These are phyloP conservation scores for Pavo muticus DNA, from an alignment of 2,113 vertebrate genomes.

Conservation along the genomic window DNA sequence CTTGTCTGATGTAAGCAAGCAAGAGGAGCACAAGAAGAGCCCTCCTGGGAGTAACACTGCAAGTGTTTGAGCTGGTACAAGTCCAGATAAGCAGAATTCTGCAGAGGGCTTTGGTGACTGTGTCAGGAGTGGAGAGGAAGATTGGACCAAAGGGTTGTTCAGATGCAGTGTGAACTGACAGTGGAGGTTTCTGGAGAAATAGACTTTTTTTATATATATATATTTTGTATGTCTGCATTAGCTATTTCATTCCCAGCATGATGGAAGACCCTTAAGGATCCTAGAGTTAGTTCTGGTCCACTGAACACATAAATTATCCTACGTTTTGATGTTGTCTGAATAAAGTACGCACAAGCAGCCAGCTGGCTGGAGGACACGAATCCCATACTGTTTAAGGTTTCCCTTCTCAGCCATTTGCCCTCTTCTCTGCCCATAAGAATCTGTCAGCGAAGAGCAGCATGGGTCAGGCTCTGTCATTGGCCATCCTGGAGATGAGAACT, in stretches of 20 bases:
- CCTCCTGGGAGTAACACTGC: neutral
- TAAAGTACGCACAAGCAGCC: neutral
- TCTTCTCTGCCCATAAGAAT: neutral
- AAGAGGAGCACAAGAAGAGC: neutral
- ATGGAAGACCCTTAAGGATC: slow-evolving; percentile 8
- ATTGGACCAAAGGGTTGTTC: neutral
- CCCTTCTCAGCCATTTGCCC: slow-evolving; percentile 42
- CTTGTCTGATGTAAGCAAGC: neutral
- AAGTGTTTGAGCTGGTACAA: neutral
- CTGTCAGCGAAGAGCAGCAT: neutral
- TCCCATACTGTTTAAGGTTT: slow-evolving; percentile 3
- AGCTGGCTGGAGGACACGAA: slow-evolving; percentile 28
- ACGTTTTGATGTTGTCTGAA: neutral
- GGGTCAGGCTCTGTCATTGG: neutral
- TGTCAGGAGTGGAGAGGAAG: neutral
- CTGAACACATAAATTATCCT: neutral
- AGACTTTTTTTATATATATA: neutral
- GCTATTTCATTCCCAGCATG: neutral
- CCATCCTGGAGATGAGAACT: neutral
- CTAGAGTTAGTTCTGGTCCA: neutral
- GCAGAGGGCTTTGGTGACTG: neutral
- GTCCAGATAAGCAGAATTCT: neutral
- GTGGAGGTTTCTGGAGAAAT: neutral
- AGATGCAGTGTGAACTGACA: neutral
- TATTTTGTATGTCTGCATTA: neutral